phyloP scores from a whole-genome alignment of 2,888 invertebrate species.

The Melanotus villosus region DNA sequence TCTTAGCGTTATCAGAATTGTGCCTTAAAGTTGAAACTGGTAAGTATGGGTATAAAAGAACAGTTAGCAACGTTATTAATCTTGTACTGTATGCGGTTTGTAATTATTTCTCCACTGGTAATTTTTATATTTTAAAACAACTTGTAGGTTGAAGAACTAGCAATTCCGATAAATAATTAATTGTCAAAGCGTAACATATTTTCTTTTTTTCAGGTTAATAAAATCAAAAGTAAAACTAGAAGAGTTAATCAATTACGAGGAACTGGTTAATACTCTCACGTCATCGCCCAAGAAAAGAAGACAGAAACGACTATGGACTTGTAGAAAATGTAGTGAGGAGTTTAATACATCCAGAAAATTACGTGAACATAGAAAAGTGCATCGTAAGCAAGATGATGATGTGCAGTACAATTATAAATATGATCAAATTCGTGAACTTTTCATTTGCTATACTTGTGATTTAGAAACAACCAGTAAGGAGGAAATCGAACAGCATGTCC shows the following conservation, averaged over 20 bases:
- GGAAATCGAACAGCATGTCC: constrained; percentile 48
- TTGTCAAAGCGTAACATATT: no score
- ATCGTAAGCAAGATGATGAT: constrained; percentile 27
- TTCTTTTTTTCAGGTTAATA: neutral
- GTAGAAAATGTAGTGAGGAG: neutral
- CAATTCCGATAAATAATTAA: no score
- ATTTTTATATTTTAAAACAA: no score
- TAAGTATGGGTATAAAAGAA: no score
- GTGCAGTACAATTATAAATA: constrained; percentile 55
- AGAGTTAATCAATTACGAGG: neutral
- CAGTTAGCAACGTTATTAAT: no score
- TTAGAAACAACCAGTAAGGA: constrained; percentile 33
- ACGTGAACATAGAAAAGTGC: constrained; percentile 53
- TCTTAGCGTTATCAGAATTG: no score
- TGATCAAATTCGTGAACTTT: constrained; percentile 56
- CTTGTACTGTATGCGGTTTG: no score
- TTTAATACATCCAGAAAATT: constrained; percentile 6
- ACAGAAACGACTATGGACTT: constrained; percentile 5
- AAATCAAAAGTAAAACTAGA: neutral
- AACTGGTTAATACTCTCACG: neutral
- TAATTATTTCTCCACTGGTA: no score
- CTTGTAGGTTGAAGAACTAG: no score
- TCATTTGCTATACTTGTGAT: constrained; percentile 50
- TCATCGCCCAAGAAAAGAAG: neutral
- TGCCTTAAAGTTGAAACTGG: no score